Percentiles rank a stretch among this genome's conserved stretches.
These are phyloP conservation scores for Chlorodrepanis virens DNA, from an alignment of 2,113 vertebrate species.

Conservation along the genomic window DNA sequence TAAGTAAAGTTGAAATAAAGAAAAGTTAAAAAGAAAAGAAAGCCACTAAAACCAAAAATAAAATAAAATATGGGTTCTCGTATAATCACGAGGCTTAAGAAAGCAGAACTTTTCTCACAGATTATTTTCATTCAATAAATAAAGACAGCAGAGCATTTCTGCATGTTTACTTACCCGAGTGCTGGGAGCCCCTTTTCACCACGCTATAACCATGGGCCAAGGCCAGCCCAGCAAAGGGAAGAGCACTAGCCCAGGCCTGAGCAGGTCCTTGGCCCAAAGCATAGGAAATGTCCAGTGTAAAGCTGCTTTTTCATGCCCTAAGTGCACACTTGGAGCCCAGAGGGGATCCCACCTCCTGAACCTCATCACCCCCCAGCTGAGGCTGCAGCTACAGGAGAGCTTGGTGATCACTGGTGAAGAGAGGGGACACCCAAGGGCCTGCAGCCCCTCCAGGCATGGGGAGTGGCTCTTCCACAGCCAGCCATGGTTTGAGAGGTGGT, in stretches of 20 bases:
- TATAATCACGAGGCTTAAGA: conserved; percentile 21
- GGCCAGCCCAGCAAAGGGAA: background rate
- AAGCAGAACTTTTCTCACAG: conserved; percentile 40
- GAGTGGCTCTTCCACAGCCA: background rate
- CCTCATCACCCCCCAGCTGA: accelerated
- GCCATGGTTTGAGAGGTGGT: background rate
- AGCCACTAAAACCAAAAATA: conserved; percentile 54
- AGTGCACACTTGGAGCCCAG: accelerated
- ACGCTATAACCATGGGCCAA: background rate
- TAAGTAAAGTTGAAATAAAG: conserved; percentile 40
- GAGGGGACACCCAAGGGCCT: background rate
- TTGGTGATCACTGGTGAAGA: background rate
- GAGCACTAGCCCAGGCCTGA: background rate
- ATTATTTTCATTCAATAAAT: conserved; percentile 42
- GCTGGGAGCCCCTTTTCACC: background rate
- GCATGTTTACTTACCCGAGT: background rate
- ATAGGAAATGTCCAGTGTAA: accelerated
- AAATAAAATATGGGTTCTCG: conserved; percentile 21
- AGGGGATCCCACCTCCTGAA: background rate
- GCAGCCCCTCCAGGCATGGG: background rate
- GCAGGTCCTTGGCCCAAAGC: background rate
- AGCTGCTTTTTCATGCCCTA: background rate
- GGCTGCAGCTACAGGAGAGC: background rate
- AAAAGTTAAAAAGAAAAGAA: conserved; percentile 42
- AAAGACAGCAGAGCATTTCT: conserved; percentile 7